phyloP scores from a whole-genome alignment of 2,113 vertebrate species.

The Stegostoma tigrinum region DNA sequence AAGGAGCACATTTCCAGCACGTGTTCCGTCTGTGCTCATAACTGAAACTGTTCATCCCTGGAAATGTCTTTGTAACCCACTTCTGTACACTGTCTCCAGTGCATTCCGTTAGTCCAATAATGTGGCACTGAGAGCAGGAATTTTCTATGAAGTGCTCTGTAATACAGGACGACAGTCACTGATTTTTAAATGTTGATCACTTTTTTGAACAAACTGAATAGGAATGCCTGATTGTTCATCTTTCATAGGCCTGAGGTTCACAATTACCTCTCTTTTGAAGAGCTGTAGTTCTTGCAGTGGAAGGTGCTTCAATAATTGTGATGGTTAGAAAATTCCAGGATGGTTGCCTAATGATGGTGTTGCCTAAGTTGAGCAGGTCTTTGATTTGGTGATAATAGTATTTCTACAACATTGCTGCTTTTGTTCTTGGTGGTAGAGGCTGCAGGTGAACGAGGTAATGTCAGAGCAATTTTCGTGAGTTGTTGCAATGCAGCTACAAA shows the following conservation, averaged over 20 bases:
- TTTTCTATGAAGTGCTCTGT: not conserved
- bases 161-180: not conserved
- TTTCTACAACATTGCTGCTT: not conserved
- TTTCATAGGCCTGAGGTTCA: not conserved
- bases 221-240: not conserved
- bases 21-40: too few relatives aligned
- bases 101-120: too few relatives aligned
- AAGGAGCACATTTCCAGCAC: too few relatives aligned
- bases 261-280: not conserved
- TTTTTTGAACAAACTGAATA: not conserved
- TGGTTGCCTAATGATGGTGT: not conserved
- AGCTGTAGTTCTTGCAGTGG: not conserved
- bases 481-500: not conserved
- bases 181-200: not conserved
- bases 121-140: not conserved
- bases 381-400: not conserved
- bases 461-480: not conserved
- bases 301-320: not conserved
- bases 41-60: too few relatives aligned
- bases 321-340: not conserved
- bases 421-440: not conserved
- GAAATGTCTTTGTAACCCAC: too few relatives aligned
- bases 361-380: not conserved
- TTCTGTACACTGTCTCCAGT: too few relatives aligned
- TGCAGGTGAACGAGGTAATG: too few relatives aligned